phyloP scores from a whole-genome alignment of 2,888 invertebrate species.

The Sipha maydis region DNA sequence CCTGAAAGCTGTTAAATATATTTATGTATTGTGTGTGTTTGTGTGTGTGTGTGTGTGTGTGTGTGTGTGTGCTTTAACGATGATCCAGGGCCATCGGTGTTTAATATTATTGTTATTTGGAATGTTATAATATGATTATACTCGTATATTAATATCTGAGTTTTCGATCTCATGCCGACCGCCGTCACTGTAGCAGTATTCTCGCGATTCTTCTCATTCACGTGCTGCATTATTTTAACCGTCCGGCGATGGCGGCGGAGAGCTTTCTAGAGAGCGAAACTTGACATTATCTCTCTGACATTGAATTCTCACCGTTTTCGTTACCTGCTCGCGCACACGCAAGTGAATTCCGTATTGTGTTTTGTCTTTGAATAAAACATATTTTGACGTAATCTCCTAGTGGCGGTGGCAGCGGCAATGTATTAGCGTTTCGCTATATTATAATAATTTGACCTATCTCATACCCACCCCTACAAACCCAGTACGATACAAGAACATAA shows the following conservation, averaged over 20 bases:
- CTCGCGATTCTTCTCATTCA: background rate
- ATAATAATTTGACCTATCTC: background rate
- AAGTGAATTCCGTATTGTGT: background rate
- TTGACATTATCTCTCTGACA: slow-evolving; percentile 43
- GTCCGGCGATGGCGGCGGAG: background rate
- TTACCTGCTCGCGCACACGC: background rate
- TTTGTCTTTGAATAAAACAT: slow-evolving; percentile 43
- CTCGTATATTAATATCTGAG: background rate
- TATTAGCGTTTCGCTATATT: background rate
- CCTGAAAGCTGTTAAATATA: no score
- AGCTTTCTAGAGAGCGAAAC: slow-evolving; percentile 8
- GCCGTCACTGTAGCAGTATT: background rate
- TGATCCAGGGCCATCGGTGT: no score
- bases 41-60: no score
- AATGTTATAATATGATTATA: no score
- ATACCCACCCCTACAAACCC: background rate
- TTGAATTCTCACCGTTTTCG: background rate
- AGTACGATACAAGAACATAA: background rate
- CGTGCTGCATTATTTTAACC: background rate
- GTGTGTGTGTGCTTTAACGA: no score
- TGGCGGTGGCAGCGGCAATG: background rate
- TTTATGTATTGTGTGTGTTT: no score
- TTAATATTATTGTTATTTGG: no score
- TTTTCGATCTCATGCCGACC: background rate
- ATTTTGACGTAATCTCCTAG: slow-evolving; percentile 39